Base-by-base conservation (phyloP, 2,797 vertebrate genomes). In the Tokudaia tokunoshimensis region DNA sequence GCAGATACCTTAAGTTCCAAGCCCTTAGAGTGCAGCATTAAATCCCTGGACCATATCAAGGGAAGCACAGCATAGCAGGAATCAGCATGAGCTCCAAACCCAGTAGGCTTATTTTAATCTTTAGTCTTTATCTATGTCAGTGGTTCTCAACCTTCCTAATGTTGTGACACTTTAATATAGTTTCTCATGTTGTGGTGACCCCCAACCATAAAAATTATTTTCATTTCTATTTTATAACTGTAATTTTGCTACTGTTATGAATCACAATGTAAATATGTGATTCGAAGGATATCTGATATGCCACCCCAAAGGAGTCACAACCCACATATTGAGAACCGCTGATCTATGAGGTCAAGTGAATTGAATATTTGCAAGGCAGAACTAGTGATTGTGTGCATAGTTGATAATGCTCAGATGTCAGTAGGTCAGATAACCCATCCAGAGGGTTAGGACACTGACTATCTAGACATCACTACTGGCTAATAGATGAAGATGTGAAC, bases 291-390 rank as follows among this genome's bases (percentile, higher is more conserved):
- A 84, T 65, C 82, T 22, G 1, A 47, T 84, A 63, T n/a, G 19
- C 34, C 34, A 67, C 5, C 82, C 41, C 29, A 67, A 85, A 50
- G 29, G 61, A 34, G 63, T 50, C 14, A 47, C 31, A 31, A 67
- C 3, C 9, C 11, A 67, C 61, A 22, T 14, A 31, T 50, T 67
- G 61, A 67, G 63, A 52, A 50, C 44, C 4, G 3, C 44, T 85
- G 61, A 50, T 85, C 44, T 37, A 31, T 37, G 34, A 44, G 41
- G 11, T 29, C 61, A 78, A 24, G 34, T 82, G 93, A 84, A 20
- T 65, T 88, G 83, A 67, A 88, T 89, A 95, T 93, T 87, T 96
- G 86, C 52, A 92, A 95, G 94, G 37, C 20, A 9, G 70, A 88
- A 14, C 8, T 74, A 26, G 44, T 59, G 61, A 57, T 61, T 44